A percentile compares a stretch with the other conserved stretches of the same genome.
Evolutionary conservation across 2,888 invertebrate species (phyloP).

Genomic region (Anthoptus insignis): DNA sequence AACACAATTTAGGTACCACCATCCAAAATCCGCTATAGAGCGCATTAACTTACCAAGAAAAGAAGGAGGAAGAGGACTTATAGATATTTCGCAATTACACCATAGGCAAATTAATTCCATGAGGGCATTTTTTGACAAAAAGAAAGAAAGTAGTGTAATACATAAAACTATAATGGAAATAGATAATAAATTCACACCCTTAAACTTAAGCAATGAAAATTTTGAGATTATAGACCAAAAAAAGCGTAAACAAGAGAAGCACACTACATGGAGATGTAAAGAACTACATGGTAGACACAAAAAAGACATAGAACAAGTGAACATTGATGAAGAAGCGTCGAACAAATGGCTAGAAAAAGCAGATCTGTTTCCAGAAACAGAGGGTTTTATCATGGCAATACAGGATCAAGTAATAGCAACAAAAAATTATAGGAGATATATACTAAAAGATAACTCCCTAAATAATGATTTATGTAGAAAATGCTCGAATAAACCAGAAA

Average conservation of each 20-base stretch:
- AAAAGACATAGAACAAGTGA: too few species aligned
- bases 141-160: neutral
- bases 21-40: neutral
- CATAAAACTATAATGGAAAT: too few species aligned
- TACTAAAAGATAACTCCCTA: neutral
- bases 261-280: too few species aligned
- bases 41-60: neutral
- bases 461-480: neutral
- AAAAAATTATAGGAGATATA: neutral
- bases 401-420: too few species aligned
- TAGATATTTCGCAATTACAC: neutral
- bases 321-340: neutral
- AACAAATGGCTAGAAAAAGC: neutral
- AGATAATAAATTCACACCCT: neutral
- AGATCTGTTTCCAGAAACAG: too few species aligned
- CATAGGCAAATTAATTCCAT: neutral
- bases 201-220: neutral
- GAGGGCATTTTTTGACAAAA: neutral
- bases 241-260: too few species aligned
- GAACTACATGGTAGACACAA: too few species aligned
- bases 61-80: constrained; percentile 1
- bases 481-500: neutral
- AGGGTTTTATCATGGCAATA: too few species aligned
- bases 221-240: neutral
- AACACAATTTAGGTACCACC: too few species aligned